Conservation (phyloP, 2,888 invertebrate species). For the Eretmocerus hayati region DNA sequence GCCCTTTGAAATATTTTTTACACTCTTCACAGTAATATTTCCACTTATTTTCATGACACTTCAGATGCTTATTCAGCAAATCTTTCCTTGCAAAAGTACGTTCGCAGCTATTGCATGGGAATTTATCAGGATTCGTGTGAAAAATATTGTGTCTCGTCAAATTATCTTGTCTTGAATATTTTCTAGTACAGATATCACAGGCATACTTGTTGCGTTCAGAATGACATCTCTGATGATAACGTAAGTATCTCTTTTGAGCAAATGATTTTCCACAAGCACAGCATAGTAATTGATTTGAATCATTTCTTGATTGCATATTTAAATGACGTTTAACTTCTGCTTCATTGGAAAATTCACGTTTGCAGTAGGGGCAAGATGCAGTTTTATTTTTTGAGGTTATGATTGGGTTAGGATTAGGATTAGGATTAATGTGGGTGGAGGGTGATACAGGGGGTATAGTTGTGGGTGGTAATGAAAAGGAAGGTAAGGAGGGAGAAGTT, state of each 20-base stretch:
- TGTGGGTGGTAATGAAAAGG: no score
- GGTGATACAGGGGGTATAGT: no score
- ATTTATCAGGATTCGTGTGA: slow-evolving; percentile 42
- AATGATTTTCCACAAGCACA: slow-evolving; percentile 41
- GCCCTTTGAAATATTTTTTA: slow-evolving; percentile 37
- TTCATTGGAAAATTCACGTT: slow-evolving; percentile 31
- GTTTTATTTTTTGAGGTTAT: no score
- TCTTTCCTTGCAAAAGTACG: slow-evolving; percentile 41
- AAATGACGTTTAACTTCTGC: slow-evolving; percentile 33
- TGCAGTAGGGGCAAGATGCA: slow-evolving; percentile 34
- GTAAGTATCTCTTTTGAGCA: slow-evolving; percentile 37
- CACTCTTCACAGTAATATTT: slow-evolving; percentile 35
- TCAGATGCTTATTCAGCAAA: slow-evolving; percentile 39
- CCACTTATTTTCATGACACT: slow-evolving; percentile 38
- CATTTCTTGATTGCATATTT: slow-evolving; percentile 29
- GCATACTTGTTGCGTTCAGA: slow-evolving; percentile 37
- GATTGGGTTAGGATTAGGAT: no score
- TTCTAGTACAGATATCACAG: slow-evolving; percentile 38
- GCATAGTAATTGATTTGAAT: slow-evolving; percentile 34
- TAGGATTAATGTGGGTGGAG: no score
- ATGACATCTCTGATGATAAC: slow-evolving; percentile 39
- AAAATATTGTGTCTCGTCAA: slow-evolving; percentile 39
- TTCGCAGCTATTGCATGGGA: slow-evolving; percentile 37
- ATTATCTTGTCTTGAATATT: slow-evolving; percentile 41
- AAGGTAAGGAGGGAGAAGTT: no score